These are phyloP conservation scores for Meandrina meandrites DNA, from an alignment of 92 coral and sea anemone genomes.

Conservation along the genomic window DNA sequence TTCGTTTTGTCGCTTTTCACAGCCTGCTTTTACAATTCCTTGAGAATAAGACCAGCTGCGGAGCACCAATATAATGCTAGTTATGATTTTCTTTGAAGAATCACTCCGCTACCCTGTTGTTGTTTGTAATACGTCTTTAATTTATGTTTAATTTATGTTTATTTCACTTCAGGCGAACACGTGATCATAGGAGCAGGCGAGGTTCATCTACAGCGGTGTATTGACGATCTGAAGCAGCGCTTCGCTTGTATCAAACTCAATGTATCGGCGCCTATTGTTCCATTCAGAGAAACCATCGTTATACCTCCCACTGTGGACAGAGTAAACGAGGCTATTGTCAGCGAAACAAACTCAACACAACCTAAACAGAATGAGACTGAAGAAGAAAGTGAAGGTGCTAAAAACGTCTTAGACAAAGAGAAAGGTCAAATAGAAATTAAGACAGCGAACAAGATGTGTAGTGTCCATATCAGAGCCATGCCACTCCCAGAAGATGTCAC, in stretches of 20 bases:
- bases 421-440: conserved; percentile 70
- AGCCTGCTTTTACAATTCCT: no score
- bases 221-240: conserved; percentile 88
- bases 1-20: no score
- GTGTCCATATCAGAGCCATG: conserved; percentile 75
- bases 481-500: conserved; percentile 81
- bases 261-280: conserved; percentile 97
- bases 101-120: no score
- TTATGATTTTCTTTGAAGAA: no score
- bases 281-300: conserved; percentile 93
- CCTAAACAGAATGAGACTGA: conserved; percentile 50
- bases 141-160: background rate
- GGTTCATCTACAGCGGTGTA: conserved; percentile 94
- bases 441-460: conserved; percentile 89
- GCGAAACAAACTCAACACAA: conserved; percentile 45
- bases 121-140: no score
- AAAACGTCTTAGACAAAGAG: conserved; percentile 38
- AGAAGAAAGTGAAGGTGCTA: conserved; percentile 25
- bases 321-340: conserved; percentile 87
- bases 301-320: conserved; percentile 89
- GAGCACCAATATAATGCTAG: no score
- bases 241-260: conserved; percentile 87
- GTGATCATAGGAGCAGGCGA: conserved; percentile 96
- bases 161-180: conserved; percentile 73
- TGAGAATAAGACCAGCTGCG: no score